Percentiles rank a stretch among this genome's conserved stretches.
phyloP scores from a whole-genome alignment of 2,797 vertebrate species.

The Avahi laniger region DNA sequence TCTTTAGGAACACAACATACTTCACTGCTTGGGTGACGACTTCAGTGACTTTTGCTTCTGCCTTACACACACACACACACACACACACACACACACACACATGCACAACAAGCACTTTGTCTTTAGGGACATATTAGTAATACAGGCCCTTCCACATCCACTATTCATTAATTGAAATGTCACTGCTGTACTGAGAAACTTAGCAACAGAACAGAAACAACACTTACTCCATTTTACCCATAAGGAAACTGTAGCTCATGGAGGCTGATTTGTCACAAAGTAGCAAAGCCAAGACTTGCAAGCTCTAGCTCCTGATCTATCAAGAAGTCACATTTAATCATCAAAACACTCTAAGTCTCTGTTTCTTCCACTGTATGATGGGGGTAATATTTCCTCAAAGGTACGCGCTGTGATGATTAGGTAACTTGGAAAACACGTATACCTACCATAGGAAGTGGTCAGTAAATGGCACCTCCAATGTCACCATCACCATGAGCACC shows the following conservation, averaged over 20 bases:
- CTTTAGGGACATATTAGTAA: background rate
- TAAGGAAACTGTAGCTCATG: background rate
- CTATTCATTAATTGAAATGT: fast-evolving
- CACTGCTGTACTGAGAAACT: fast-evolving
- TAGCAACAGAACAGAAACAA: background rate
- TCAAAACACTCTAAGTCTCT: too few relatives aligned
- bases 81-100: background rate
- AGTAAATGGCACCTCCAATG: too few relatives aligned
- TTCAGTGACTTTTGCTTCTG: background rate
- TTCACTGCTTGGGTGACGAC: too few relatives aligned
- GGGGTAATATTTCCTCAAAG: background rate
- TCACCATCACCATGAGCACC: background rate
- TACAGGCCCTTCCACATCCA: fast-evolving
- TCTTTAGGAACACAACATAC: background rate
- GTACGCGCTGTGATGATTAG: fast-evolving
- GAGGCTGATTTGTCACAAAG: background rate
- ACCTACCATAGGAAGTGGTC: background rate
- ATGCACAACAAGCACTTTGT: too few relatives aligned
- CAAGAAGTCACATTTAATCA: background rate
- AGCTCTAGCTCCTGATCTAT: fast-evolving
- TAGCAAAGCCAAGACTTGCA: background rate
- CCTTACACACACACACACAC: background rate
- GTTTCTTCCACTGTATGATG: fast-evolving
- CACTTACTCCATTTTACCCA: fast-evolving
- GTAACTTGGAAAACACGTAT: background rate